Evolutionary conservation across 92 coral and sea anemone genomes (phyloP).

Genomic region (Pocillopora grandis): DNA sequence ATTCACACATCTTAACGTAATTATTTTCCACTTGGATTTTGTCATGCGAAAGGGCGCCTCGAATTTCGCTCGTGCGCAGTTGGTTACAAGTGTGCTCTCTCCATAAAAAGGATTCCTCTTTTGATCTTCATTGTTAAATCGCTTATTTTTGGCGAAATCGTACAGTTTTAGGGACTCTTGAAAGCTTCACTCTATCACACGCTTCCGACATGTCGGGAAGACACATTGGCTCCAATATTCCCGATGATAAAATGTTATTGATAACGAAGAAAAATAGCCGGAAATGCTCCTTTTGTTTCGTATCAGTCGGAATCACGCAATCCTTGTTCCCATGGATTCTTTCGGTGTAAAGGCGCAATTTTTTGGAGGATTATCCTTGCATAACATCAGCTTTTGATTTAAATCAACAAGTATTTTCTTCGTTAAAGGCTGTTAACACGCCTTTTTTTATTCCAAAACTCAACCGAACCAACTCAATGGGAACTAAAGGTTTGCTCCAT

Average conservation of each 20-base stretch:
- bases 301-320: slow-evolving; percentile 57
- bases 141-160: neutral
- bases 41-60: slow-evolving; percentile 5
- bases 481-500: neutral
- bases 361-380: neutral
- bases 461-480: neutral
- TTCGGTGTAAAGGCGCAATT: neutral
- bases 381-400: neutral
- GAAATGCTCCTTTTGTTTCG: slow-evolving; percentile 31
- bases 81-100: neutral
- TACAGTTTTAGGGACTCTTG: slow-evolving; percentile 8
- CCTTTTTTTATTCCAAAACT: neutral
- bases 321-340: neutral
- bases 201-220: slow-evolving; percentile 37
- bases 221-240: slow-evolving; percentile 36
- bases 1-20: slow-evolving; percentile 25
- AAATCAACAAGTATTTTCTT: neutral
- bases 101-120: neutral
- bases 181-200: slow-evolving; percentile 34
- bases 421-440: neutral
- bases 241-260: slow-evolving; percentile 53
- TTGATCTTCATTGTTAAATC: neutral
- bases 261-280: slow-evolving; percentile 50
- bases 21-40: slow-evolving; percentile 47
- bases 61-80: neutral